Percentiles rank a stretch among this genome's conserved stretches.
Evolutionary conservation across 2,113 vertebrate genomes (phyloP).

Genomic region (Alaudala cheleensis): DNA sequence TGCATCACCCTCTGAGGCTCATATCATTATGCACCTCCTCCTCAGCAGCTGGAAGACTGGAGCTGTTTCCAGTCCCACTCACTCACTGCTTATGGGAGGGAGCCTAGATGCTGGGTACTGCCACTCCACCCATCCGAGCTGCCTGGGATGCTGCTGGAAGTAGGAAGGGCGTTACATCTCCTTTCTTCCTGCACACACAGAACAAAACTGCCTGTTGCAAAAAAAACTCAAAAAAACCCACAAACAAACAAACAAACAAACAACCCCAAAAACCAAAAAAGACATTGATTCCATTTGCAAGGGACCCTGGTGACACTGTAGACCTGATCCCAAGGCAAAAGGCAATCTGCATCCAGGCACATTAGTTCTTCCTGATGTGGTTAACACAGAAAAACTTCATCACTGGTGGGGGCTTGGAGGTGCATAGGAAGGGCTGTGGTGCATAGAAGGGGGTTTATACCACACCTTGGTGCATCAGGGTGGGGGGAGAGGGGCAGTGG

Average conservation of each 20-base stretch:
- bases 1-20: background rate
- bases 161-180: background rate
- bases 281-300: background rate
- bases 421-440: background rate
- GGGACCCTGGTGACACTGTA: background rate
- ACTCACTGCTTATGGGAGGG: background rate
- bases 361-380: background rate
- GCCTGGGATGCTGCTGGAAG: background rate
- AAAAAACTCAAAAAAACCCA: too few relatives aligned
- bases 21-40: accelerated
- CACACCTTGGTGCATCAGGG: too few relatives aligned
- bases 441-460: background rate
- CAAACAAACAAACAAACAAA: too few relatives aligned
- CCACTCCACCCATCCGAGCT: accelerated
- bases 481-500: background rate
- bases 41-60: background rate
- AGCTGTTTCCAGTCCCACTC: background rate
- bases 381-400: background rate
- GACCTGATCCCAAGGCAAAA: background rate
- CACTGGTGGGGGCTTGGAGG: background rate
- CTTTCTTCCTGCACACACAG: background rate
- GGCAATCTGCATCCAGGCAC: background rate
- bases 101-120: background rate
- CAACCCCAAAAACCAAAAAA: background rate
- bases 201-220: background rate